Conservation (phyloP, 2,113 vertebrate species). For the Phycodurus eques region DNA sequence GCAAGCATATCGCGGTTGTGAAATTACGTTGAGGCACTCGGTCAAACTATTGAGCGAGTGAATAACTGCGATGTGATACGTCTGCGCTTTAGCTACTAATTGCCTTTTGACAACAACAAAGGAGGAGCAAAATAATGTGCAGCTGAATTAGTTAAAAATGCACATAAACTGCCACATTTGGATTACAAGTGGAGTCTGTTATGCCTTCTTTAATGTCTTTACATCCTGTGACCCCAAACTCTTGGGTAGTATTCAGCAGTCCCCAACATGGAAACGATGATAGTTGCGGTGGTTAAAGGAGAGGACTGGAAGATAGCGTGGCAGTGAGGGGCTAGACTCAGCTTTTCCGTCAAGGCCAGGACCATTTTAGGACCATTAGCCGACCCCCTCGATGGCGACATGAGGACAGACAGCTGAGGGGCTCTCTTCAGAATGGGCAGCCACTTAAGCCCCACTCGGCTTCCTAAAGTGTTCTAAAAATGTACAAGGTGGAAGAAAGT, state of each 20-base stretch:
- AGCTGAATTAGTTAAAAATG: constrained; percentile 36
- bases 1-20: not conserved
- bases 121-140: constrained; percentile 14
- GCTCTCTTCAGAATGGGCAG: constrained; percentile 45
- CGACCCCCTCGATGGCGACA: constrained; percentile 13
- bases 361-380: constrained; percentile 42
- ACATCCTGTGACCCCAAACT: constrained; percentile 9
- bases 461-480: constrained; percentile 43
- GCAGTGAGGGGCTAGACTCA: constrained; percentile 16
- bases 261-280: constrained; percentile 19
- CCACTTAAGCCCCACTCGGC: constrained; percentile 55
- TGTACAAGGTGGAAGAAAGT: constrained; percentile 37
- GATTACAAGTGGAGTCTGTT: constrained; percentile 14
- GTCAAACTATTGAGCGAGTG: not conserved
- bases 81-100: constrained; percentile 36
- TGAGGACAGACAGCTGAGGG: constrained; percentile 38
- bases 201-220: constrained; percentile 18
- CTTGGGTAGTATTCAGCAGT: constrained; percentile 15
- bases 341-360: constrained; percentile 26
- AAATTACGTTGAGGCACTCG: not conserved
- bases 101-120: constrained; percentile 33
- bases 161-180: constrained; percentile 39
- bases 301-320: constrained; percentile 28
- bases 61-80: not conserved
- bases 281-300: constrained; percentile 34